Evolutionary conservation across 2,888 invertebrate species (phyloP).

Genomic region (Tineola bisselliella): DNA sequence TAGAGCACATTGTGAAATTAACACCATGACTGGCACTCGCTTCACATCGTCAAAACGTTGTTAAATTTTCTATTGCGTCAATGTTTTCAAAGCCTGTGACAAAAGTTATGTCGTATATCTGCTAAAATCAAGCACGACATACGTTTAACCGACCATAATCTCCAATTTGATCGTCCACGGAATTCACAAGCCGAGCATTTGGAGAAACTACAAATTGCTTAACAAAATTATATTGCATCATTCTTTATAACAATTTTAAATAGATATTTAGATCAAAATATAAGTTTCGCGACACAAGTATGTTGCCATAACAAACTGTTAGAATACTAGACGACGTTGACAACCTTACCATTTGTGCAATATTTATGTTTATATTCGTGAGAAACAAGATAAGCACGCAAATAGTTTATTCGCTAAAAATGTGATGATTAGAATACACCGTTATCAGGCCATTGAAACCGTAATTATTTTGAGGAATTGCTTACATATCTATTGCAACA

Average conservation of each 20-base stretch:
- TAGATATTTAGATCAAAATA: conserved; percentile 3
- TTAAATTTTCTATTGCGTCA: conserved; percentile 5
- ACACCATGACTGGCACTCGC: not conserved
- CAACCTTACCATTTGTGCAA: conserved; percentile 6
- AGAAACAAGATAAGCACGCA: not conserved
- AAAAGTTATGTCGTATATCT: not conserved
- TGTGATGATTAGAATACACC: not conserved
- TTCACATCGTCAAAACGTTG: conserved; percentile 14
- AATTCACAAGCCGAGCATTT: conserved; percentile 1
- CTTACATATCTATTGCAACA: not conserved
- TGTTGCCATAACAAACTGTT: not conserved
- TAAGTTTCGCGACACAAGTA: not conserved
- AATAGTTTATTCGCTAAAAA: conserved; percentile 1
- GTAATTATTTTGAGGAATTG: conserved; percentile 12
- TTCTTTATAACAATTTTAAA: not conserved
- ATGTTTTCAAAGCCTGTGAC: not conserved
- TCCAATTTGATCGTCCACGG: conserved; percentile 12
- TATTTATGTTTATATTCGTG: conserved; percentile 6
- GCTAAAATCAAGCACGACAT: conserved; percentile 8
- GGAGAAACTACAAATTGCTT: conserved; percentile 3
- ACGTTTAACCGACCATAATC: conserved; percentile 2
- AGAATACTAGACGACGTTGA: conserved; percentile 1
- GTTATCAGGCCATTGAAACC: not conserved
- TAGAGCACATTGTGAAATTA: not conserved
- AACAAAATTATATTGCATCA: conserved; percentile 1